A percentile compares a stretch with the other conserved stretches of the same genome.
Evolutionary conservation across 2,797 vertebrate species (phyloP).

Genomic region (Ctenochaetus hawaiiensis): DNA sequence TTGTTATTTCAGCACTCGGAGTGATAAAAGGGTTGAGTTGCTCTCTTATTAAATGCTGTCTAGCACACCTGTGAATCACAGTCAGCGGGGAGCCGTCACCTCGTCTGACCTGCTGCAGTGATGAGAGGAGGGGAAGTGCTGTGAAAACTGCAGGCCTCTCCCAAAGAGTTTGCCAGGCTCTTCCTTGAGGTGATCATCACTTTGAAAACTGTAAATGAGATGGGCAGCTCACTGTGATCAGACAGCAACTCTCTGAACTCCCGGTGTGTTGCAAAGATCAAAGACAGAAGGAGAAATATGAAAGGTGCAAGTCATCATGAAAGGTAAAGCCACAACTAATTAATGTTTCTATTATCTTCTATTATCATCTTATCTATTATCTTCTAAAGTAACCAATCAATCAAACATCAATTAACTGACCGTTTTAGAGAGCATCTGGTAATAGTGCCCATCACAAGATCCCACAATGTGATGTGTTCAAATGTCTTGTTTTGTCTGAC

Average conservation of each 20-base stretch:
- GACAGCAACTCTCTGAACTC: constrained; percentile 1
- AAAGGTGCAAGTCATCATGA: neutral
- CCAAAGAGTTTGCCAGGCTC: constrained; percentile 25
- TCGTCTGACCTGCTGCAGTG: constrained; percentile 44
- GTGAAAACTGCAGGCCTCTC: constrained; percentile 22
- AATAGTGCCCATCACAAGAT: neutral
- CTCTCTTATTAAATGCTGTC: constrained; percentile 55
- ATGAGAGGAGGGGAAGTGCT: constrained; percentile 5
- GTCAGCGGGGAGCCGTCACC: constrained; percentile 54
- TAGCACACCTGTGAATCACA: constrained; percentile 46
- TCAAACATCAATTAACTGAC: neutral
- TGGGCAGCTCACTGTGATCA: constrained; percentile 5
- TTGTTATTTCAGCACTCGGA: constrained; percentile 36
- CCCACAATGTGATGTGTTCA: neutral
- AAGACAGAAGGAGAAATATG: neutral
- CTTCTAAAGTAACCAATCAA: neutral
- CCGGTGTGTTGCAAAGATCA: constrained; percentile 6
- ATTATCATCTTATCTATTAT: neutral
- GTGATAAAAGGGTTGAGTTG: constrained; percentile 49
- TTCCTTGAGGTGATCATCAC: constrained; percentile 9
- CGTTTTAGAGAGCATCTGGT: neutral
- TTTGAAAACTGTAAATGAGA: constrained; percentile 17
- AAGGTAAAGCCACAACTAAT: neutral
- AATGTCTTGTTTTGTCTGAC: neutral
- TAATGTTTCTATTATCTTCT: neutral